These are phyloP conservation scores for Conops quadrifasciatus DNA, from an alignment of 2,888 invertebrate genomes.

Conservation along the genomic window DNA sequence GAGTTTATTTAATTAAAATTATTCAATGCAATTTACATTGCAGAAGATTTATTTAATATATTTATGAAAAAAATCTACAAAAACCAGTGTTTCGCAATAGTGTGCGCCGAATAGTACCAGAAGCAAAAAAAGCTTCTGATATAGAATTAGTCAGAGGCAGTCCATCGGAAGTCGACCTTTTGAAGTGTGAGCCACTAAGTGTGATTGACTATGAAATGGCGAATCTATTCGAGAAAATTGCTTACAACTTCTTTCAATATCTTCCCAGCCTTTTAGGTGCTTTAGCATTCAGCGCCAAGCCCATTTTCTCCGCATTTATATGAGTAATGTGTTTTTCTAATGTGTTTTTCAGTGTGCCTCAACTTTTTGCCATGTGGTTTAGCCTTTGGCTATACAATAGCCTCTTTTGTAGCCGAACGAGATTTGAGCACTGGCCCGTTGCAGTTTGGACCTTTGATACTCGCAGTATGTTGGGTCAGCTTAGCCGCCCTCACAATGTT, in stretches of 20 bases:
- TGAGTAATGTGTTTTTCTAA: slow-evolving; percentile 26
- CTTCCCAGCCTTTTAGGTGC: slow-evolving; percentile 56
- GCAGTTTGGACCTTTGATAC: slow-evolving; percentile 57
- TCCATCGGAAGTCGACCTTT: background rate
- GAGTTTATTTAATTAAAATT: no score
- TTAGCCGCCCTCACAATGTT: slow-evolving; percentile 49
- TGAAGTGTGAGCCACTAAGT: background rate
- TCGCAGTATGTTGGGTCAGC: slow-evolving; percentile 53
- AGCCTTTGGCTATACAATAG: slow-evolving; percentile 59
- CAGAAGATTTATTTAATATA: no score
- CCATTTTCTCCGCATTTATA: background rate
- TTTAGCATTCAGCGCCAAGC: slow-evolving; percentile 35
- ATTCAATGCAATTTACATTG: no score
- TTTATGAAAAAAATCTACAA: background rate
- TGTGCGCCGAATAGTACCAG: background rate
- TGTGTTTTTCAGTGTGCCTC: slow-evolving; percentile 49
- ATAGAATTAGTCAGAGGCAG: background rate
- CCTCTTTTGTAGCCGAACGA: slow-evolving; percentile 55
- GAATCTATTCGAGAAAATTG: slow-evolving; percentile 51
- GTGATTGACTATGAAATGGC: slow-evolving; percentile 42
- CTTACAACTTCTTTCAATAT: slow-evolving; percentile 53
- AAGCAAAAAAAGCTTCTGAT: background rate
- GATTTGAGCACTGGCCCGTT: slow-evolving; percentile 45
- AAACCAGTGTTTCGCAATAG: background rate
- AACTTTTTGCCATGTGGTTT: slow-evolving; percentile 58